Evolutionary conservation across 2,113 vertebrate species (phyloP).

Genomic region (Haemorhous mexicanus): DNA sequence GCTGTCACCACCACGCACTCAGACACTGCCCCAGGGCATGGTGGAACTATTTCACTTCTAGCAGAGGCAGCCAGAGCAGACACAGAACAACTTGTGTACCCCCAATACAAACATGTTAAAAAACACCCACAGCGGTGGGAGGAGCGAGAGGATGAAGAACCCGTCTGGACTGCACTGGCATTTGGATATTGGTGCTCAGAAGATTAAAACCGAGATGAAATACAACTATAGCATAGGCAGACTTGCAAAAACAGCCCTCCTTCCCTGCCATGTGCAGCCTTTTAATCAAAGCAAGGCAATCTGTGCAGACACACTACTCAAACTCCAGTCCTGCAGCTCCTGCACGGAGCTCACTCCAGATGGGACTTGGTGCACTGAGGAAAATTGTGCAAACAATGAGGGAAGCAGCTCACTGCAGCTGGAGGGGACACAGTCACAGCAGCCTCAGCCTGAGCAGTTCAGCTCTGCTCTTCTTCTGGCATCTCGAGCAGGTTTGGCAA

Average conservation of each 20-base stretch:
- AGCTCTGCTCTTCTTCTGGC: neutral
- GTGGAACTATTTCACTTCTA: neutral
- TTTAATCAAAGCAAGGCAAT: neutral
- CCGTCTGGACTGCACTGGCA: neutral
- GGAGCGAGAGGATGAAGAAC: neutral
- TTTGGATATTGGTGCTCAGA: neutral
- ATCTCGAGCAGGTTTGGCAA: neutral
- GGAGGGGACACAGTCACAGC: neutral
- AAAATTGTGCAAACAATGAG: neutral
- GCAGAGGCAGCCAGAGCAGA: neutral
- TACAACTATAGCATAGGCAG: neutral
- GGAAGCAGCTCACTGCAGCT: neutral
- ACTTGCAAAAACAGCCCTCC: neutral
- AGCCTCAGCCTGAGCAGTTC: neutral
- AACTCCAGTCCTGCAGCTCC: neutral
- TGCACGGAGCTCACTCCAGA: fast-evolving
- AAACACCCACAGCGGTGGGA: neutral
- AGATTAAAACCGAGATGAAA: neutral
- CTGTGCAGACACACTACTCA: neutral
- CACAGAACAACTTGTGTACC: neutral
- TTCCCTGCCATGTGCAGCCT: neutral
- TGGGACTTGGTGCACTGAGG: neutral
- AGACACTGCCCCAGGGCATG: neutral
- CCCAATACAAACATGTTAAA: neutral
- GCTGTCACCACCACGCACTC: neutral